A percentile compares a stretch with the other conserved stretches of the same genome.
These are phyloP conservation scores for Elmis aenea DNA, from an alignment of 2,888 invertebrate species.

Conservation along the genomic window DNA sequence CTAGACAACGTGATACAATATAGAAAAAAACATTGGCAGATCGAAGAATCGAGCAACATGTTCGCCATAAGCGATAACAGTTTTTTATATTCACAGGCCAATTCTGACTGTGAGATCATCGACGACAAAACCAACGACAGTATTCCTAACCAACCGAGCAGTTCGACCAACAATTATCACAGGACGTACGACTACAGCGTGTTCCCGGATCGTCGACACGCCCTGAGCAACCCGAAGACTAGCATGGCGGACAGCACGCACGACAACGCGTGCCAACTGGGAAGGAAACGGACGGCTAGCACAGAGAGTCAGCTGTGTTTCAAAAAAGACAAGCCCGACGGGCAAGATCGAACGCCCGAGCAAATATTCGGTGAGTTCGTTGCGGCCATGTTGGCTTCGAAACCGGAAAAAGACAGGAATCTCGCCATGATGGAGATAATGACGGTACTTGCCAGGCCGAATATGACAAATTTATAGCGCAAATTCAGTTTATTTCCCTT, in stretches of 20 bases:
- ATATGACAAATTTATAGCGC: no score
- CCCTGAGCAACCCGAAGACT: neutral
- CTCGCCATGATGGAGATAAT: conserved; percentile 37
- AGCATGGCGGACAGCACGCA: conserved; percentile 14
- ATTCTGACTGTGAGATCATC: conserved; percentile 14
- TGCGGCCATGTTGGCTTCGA: conserved; percentile 31
- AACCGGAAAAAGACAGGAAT: conserved; percentile 33
- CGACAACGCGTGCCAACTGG: conserved; percentile 4
- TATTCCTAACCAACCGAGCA: conserved; percentile 12
- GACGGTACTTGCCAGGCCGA: conserved; percentile 34
- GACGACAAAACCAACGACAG: conserved; percentile 14
- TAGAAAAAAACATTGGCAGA: conserved; percentile 25
- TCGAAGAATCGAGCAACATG: conserved; percentile 17
- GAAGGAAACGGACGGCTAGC: conserved; percentile 12
- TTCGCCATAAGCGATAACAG: conserved; percentile 13
- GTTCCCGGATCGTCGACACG: conserved; percentile 6
- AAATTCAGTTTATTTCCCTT: no score
- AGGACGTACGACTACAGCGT: conserved; percentile 1
- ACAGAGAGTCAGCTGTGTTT: conserved; percentile 9
- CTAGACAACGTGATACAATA: conserved; percentile 35
- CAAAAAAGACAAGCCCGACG: conserved; percentile 11
- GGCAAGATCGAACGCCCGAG: conserved; percentile 29
- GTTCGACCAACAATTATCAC: conserved; percentile 11
- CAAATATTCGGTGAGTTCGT: conserved; percentile 36
- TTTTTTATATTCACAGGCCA: conserved; percentile 10